Conservation (phyloP, 2,888 invertebrate species). For the Oasisia sp. region DNA sequence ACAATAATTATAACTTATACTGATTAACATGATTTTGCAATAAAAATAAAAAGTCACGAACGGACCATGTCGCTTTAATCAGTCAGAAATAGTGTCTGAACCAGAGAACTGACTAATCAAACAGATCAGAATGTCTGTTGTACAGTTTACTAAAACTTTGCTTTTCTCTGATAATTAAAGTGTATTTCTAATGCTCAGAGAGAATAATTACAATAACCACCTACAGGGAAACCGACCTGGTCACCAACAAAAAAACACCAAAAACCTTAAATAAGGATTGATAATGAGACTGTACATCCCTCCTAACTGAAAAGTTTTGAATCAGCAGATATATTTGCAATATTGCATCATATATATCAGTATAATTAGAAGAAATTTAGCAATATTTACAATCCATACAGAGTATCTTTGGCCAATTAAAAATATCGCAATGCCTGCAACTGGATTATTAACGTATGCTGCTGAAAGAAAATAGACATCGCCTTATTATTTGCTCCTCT, state of each 20-base stretch:
- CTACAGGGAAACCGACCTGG: too few relatives aligned
- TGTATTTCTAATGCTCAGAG: too few relatives aligned
- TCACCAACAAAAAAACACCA: neutral
- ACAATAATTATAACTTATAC: too few relatives aligned
- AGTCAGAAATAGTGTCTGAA: neutral
- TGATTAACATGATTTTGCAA: too few relatives aligned
- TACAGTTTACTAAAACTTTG: too few relatives aligned
- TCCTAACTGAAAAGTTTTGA: neutral
- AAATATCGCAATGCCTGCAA: neutral
- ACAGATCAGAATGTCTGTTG: neutral
- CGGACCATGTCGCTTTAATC: too few relatives aligned
- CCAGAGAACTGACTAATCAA: neutral
- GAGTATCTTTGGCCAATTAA: neutral
- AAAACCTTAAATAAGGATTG: neutral
- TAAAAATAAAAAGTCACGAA: too few relatives aligned
- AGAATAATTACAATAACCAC: too few relatives aligned
- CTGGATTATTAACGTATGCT: neutral
- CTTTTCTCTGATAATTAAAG: too few relatives aligned
- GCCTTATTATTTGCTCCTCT: neutral
- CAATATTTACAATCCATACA: neutral
- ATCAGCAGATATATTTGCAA: neutral
- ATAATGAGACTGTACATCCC: neutral
- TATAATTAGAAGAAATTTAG: neutral
- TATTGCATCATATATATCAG: neutral
- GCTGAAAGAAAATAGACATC: neutral